Evolutionary conservation across 2,797 vertebrate genomes (phyloP).

Genomic region (Xenopus petersii): DNA sequence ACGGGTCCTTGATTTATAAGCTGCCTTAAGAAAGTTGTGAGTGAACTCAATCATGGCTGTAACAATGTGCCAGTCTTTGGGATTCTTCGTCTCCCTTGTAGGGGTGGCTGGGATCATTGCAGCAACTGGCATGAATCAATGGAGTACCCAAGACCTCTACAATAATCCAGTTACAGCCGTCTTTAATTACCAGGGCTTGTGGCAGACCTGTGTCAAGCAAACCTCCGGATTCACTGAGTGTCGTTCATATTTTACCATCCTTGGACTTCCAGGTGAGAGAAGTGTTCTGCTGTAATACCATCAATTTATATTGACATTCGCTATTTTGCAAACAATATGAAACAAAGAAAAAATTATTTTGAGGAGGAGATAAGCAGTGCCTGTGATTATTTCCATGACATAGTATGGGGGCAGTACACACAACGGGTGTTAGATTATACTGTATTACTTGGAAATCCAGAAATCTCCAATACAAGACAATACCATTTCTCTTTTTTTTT

Average conservation of each 20-base stretch:
- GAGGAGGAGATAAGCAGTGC: no score
- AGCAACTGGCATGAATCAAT: slow-evolving; percentile 82
- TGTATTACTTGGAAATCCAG: no score
- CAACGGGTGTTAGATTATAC: no score
- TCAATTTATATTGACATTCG: no score
- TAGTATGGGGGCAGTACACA: no score
- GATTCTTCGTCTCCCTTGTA: slow-evolving; percentile 74
- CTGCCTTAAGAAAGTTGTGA: fast-evolving
- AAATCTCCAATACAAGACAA: no score
- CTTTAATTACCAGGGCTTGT: slow-evolving; percentile 81
- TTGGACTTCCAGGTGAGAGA: slow-evolving; percentile 83
- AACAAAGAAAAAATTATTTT: no score
- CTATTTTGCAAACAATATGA: no score
- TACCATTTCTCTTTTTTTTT: no score
- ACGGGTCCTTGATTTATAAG: slow-evolving; percentile 12
- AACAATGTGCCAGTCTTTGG: slow-evolving; percentile 80
- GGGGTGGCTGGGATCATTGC: slow-evolving; percentile 73
- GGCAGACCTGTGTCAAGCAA: slow-evolving; percentile 81
- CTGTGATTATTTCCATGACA: no score
- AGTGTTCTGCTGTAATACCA: no score
- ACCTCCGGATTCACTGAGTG: slow-evolving; percentile 86
- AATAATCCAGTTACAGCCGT: slow-evolving; percentile 78
- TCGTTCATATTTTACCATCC: slow-evolving; percentile 83
- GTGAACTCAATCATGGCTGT: slow-evolving; percentile 66
- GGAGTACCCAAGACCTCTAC: slow-evolving; percentile 82